These are phyloP conservation scores for Aphidius gifuensis DNA, from an alignment of 1,140 invertebrate genomes.

Conservation along the genomic window DNA sequence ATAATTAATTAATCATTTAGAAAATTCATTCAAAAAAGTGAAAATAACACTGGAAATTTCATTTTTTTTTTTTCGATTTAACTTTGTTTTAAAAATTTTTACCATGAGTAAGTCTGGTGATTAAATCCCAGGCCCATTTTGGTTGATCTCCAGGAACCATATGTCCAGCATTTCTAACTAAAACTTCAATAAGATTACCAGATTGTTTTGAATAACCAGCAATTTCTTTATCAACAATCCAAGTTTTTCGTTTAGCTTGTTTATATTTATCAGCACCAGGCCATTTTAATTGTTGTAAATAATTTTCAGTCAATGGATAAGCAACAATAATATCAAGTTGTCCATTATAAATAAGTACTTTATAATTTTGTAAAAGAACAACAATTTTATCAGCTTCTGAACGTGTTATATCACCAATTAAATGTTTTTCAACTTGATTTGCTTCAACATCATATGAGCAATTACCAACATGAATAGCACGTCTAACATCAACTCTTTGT, in stretches of 20 bases:
- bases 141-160: conserved; percentile 83
- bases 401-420: conserved; percentile 79
- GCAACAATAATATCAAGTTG: conserved; percentile 84
- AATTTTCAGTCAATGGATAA: conserved; percentile 74
- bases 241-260: conserved; percentile 63
- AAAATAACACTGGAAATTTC: too few species aligned
- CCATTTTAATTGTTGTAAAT: conserved; percentile 69
- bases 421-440: conserved; percentile 62
- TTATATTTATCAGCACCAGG: conserved; percentile 63
- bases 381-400: conserved; percentile 74
- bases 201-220: conserved; percentile 76
- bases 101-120: conserved; percentile 70
- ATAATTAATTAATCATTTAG: too few species aligned
- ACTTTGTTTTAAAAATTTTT: conserved; percentile 41
- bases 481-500: conserved; percentile 61
- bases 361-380: conserved; percentile 66
- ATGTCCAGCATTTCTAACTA: conserved; percentile 79
- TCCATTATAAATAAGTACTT: conserved; percentile 75
- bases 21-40: too few species aligned
- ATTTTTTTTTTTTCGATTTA: not conserved
- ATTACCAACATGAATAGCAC: conserved; percentile 80
- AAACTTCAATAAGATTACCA: conserved; percentile 73
- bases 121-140: conserved; percentile 71
- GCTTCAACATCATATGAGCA: conserved; percentile 62
- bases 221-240: conserved; percentile 67